phyloP scores from a whole-genome alignment of 2,797 vertebrate species.

The Enteromius radiatus region DNA sequence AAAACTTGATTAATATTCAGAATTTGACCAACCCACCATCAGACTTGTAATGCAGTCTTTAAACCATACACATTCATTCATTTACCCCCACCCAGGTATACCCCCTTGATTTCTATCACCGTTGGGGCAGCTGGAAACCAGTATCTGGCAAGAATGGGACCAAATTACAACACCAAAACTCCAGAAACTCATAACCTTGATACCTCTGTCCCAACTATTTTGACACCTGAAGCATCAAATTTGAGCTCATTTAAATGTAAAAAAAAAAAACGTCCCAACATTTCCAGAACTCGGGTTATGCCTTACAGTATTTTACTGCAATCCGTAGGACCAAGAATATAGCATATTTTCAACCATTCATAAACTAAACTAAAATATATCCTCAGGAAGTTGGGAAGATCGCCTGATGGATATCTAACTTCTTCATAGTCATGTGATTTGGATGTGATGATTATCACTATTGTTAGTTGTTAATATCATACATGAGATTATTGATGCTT shows the following conservation, averaged over 20 bases:
- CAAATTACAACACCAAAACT: no score
- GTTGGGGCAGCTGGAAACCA: not conserved
- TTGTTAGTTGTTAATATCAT: constrained; percentile 13
- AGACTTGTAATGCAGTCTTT: not conserved
- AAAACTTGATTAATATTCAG: not conserved
- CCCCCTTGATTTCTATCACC: not conserved
- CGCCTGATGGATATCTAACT: not conserved
- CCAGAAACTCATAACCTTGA: no score
- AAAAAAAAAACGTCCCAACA: no score
- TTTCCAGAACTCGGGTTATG: no score
- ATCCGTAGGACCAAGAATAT: not conserved
- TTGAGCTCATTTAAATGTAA: no score
- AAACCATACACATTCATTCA: no score
- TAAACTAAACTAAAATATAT: not conserved
- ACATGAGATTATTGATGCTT: not conserved
- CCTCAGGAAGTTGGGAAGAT: not conserved
- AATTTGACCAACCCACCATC: not conserved
- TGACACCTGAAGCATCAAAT: no score
- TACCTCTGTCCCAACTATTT: no score
- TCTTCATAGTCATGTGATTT: not conserved
- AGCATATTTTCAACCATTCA: not conserved
- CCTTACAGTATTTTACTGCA: no score
- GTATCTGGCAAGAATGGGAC: no score
- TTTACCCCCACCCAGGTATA: no score
- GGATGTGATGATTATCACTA: not conserved